Evolutionary conservation across 92 coral and sea anemone species (phyloP).

Genomic region (Epizoanthus illoricatus): DNA sequence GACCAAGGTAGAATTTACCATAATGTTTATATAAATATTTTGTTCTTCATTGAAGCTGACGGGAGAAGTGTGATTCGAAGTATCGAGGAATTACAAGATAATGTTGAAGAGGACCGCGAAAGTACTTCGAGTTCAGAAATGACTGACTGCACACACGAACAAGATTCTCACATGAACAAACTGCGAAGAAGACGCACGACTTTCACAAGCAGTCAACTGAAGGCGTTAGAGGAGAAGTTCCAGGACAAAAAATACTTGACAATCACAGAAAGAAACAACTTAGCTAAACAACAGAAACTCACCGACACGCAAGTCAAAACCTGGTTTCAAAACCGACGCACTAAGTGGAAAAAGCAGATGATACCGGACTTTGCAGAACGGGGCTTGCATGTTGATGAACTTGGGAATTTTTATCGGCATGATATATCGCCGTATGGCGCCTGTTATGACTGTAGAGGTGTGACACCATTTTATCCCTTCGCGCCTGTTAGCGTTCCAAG

Average conservation of each 20-base stretch:
- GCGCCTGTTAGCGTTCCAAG: slow-evolving; percentile 9
- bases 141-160: slow-evolving; percentile 47
- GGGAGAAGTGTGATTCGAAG: neutral
- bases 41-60: neutral
- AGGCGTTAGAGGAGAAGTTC: slow-evolving; percentile 91
- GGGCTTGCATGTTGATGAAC: slow-evolving; percentile 67
- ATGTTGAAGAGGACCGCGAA: slow-evolving; percentile 24
- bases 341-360: slow-evolving; percentile 99
- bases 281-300: slow-evolving; percentile 87
- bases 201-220: slow-evolving; percentile 95
- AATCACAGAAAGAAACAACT: slow-evolving; percentile 89
- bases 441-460: slow-evolving; percentile 53
- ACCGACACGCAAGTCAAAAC: slow-evolving; percentile 99
- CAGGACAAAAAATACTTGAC: slow-evolving; percentile 96
- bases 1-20: neutral
- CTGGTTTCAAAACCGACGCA: slow-evolving; percentile 98
- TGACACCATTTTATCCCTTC: slow-evolving; percentile 49
- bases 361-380: slow-evolving; percentile 83
- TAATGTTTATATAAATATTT: neutral
- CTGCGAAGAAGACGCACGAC: slow-evolving; percentile 92
- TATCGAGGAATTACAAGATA: neutral
- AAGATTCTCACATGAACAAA: slow-evolving; percentile 74
- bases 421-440: slow-evolving; percentile 55
- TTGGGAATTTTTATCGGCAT: slow-evolving; percentile 58
- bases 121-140: slow-evolving; percentile 28